Evolutionary conservation across 2,888 invertebrate species (phyloP).

Genomic region (Rhogogaster chlorosoma): DNA sequence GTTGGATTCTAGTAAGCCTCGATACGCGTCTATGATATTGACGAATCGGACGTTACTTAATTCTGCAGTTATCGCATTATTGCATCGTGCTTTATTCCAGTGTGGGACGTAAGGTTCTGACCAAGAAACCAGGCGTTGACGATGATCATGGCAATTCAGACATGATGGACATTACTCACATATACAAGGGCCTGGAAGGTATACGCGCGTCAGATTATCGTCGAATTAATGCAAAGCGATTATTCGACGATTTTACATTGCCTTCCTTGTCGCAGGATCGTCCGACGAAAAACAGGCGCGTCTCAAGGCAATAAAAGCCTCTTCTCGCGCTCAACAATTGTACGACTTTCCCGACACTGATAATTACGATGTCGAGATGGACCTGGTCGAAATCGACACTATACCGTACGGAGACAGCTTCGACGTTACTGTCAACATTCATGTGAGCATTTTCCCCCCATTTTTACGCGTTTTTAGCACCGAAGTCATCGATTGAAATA

Average conservation of each 20-base stretch:
- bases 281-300: slow-evolving; percentile 84
- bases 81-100: slow-evolving; percentile 72
- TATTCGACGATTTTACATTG: no score
- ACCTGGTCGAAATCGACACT: slow-evolving; percentile 84
- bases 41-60: background rate
- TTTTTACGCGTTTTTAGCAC: background rate
- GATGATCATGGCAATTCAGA: slow-evolving; percentile 84
- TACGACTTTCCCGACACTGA: slow-evolving; percentile 82
- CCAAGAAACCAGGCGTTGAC: slow-evolving; percentile 82
- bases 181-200: slow-evolving; percentile 82
- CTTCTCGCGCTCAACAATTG: slow-evolving; percentile 82
- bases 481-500: background rate
- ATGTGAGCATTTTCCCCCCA: slow-evolving; percentile 74
- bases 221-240: background rate
- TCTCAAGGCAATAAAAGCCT: slow-evolving; percentile 84
- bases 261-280: slow-evolving; percentile 76
- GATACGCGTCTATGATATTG: background rate
- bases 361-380: slow-evolving; percentile 83
- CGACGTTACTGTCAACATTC: slow-evolving; percentile 83
- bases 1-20: background rate
- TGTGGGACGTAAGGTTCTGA: slow-evolving; percentile 85
- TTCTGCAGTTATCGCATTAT: background rate
- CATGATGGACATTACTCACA: slow-evolving; percentile 83
- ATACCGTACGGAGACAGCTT: slow-evolving; percentile 85
- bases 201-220: slow-evolving; percentile 54